phyloP scores from a whole-genome alignment of 2,797 vertebrate genomes.

The Hyperoplus lanceolatus region DNA sequence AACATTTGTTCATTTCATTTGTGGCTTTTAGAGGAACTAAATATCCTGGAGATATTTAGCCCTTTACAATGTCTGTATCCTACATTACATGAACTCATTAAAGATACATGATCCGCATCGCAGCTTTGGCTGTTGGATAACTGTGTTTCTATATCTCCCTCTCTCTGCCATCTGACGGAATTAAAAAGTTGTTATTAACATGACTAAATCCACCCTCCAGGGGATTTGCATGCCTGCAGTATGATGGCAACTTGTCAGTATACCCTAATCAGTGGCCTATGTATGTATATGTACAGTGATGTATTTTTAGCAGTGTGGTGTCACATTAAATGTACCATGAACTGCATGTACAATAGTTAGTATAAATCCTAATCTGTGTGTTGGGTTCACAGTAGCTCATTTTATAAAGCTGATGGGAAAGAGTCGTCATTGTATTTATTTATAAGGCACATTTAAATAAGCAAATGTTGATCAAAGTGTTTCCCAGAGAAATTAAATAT shows the following conservation, averaged over 20 bases:
- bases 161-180: conserved; percentile 61
- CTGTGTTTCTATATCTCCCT: conserved; percentile 58
- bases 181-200: conserved; percentile 74
- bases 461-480: neutral
- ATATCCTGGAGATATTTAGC: conserved; percentile 77
- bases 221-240: conserved; percentile 62
- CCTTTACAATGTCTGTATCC: conserved; percentile 70
- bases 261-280: conserved; percentile 49
- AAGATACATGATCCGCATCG: conserved; percentile 77
- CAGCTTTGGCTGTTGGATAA: conserved; percentile 71
- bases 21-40: conserved; percentile 76
- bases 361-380: neutral
- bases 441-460: conserved; percentile 12
- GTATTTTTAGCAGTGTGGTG: conserved; percentile 27
- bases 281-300: neutral
- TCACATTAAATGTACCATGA: conserved; percentile 45
- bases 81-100: conserved; percentile 74
- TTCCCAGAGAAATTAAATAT: neutral
- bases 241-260: conserved; percentile 46
- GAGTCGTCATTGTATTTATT: neutral
- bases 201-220: conserved; percentile 65
- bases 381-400: conserved; percentile 12
- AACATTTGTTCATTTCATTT: conserved; percentile 79
- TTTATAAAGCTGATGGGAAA: neutral
- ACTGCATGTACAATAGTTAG: neutral